Evolutionary conservation across 2,888 invertebrate genomes (phyloP).

Genomic region (Harpagoxenus sublaevis): DNA sequence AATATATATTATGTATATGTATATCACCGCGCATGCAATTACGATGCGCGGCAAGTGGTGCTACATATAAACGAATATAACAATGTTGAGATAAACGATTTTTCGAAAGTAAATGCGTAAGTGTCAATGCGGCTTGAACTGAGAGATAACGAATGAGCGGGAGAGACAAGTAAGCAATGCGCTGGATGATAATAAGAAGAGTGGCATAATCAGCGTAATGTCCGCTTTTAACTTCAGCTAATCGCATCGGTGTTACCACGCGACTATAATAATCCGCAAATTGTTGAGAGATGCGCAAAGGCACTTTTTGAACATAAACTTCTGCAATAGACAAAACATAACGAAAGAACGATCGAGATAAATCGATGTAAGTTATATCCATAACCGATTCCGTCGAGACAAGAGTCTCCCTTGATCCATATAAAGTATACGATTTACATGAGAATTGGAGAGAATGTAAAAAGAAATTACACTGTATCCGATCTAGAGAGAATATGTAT

Average conservation of each 20-base stretch:
- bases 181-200: conserved; percentile 7
- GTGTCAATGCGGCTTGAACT: conserved; percentile 65
- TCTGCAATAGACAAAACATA: background rate
- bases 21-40: conserved; percentile 45
- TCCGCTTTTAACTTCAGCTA: conserved; percentile 17
- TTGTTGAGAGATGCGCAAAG: background rate
- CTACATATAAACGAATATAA: conserved; percentile 74
- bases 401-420: conserved; percentile 25
- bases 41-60: conserved; percentile 57
- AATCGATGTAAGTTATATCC: conserved; percentile 8
- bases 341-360: conserved; percentile 13
- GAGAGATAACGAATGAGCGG: conserved; percentile 10
- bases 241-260: background rate
- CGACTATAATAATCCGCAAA: background rate
- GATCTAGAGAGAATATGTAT: conserved; percentile 14
- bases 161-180: conserved; percentile 18
- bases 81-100: conserved; percentile 68
- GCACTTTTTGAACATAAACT: background rate
- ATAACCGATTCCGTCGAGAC: conserved; percentile 11
- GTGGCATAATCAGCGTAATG: conserved; percentile 12
- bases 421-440: conserved; percentile 37
- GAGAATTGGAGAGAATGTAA: conserved; percentile 24
- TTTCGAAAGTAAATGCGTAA: conserved; percentile 75
- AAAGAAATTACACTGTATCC: conserved; percentile 48
- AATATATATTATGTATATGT: conserved; percentile 48